A percentile compares a stretch with the other conserved stretches of the same genome.
Evolutionary conservation across 2,797 vertebrate genomes (phyloP).

Genomic region (Parambassis ranga): DNA sequence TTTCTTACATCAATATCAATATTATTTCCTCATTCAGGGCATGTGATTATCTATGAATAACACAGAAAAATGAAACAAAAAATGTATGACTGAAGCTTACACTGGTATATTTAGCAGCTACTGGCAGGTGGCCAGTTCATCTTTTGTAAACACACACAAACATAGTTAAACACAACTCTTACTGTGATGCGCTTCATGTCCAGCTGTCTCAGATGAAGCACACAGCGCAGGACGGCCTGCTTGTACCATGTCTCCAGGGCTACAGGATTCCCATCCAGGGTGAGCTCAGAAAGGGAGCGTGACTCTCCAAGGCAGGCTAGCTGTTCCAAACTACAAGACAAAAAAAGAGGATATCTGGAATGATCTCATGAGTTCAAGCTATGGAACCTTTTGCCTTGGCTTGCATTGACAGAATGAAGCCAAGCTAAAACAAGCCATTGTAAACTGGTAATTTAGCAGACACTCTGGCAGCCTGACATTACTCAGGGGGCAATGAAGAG

Average conservation of each 20-base stretch:
- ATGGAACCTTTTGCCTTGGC: slow-evolving; percentile 16
- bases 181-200: slow-evolving; percentile 99
- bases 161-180: slow-evolving; percentile 60
- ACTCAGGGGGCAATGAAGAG: slow-evolving; percentile 20
- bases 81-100: too few species aligned
- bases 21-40: too few species aligned
- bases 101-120: neutral
- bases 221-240: slow-evolving; percentile 92
- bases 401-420: slow-evolving; percentile 10
- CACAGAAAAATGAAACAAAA: too few species aligned
- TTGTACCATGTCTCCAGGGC: slow-evolving; percentile 99
- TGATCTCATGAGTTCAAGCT: neutral
- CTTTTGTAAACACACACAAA: slow-evolving; percentile 4
- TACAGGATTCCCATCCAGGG: slow-evolving; percentile 99
- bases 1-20: neutral
- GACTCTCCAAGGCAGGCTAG: slow-evolving; percentile 91
- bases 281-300: slow-evolving; percentile 91
- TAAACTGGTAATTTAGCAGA: slow-evolving; percentile 20
- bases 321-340: slow-evolving; percentile 87
- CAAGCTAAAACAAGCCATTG: slow-evolving; percentile 14
- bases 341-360: slow-evolving; percentile 7
- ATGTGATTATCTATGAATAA: too few species aligned
- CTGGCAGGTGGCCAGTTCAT: neutral
- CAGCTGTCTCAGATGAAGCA: slow-evolving; percentile 96
- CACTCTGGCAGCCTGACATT: slow-evolving; percentile 32